A percentile compares a stretch with the other conserved stretches of the same genome.
Conservation (phyloP, 2,888 invertebrate species). For the Branchellion lobata region DNA sequence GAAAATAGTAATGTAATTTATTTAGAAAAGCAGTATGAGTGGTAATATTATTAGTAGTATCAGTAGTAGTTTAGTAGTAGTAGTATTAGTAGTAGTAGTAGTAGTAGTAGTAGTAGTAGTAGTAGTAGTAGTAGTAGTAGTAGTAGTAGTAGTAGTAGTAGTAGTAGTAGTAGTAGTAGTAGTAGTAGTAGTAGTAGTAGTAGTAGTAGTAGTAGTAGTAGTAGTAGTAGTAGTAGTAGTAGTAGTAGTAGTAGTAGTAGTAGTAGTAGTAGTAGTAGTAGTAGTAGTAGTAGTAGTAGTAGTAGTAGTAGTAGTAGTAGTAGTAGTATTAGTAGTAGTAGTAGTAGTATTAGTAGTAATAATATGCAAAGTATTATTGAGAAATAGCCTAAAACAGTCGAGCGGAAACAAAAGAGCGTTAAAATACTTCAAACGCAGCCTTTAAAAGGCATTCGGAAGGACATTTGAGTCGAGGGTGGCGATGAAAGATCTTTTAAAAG, state of each 20-base stretch:
- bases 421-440: no score
- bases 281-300: slow-evolving; percentile 31
- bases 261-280: slow-evolving; percentile 38
- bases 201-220: slow-evolving; percentile 31
- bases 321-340: no score
- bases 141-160: slow-evolving; percentile 27
- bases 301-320: slow-evolving; percentile 37
- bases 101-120: slow-evolving; percentile 36
- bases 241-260: slow-evolving; percentile 36
- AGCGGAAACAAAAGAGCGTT: neutral
- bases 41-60: no score
- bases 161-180: slow-evolving; percentile 25
- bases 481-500: no score
- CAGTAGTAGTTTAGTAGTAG: no score
- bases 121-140: slow-evolving; percentile 38
- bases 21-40: no score
- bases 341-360: no score
- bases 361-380: neutral
- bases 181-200: slow-evolving; percentile 28
- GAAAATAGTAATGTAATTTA: no score
- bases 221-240: slow-evolving; percentile 40
- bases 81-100: no score
- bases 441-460: no score
- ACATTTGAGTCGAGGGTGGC: no score
- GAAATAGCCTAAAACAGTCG: neutral